Conservation (phyloP, 2,113 vertebrate genomes). For the Microcebus lehilahytsara region DNA sequence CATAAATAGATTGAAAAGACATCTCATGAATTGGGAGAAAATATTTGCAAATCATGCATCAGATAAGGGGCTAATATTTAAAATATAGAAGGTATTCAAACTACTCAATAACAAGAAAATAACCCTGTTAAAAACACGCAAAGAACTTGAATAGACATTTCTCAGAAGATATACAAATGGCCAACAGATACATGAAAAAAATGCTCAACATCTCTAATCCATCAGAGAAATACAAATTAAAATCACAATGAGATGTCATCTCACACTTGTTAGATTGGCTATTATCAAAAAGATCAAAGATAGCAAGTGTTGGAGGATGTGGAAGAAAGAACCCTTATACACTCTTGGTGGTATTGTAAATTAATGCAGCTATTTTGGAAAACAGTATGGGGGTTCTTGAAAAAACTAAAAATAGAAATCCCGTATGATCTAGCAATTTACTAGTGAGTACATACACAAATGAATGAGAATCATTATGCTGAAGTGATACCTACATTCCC, state of each 20-base stretch:
- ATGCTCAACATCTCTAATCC: not conserved
- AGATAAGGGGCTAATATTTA: not conserved
- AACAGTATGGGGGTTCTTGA: too few relatives aligned
- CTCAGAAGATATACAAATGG: not conserved
- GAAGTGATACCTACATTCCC: too few relatives aligned
- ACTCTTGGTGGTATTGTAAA: not conserved
- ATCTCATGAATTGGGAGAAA: not conserved
- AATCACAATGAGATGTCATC: not conserved
- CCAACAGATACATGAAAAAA: not conserved
- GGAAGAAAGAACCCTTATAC: not conserved
- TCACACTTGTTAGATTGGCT: not conserved
- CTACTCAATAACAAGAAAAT: not conserved
- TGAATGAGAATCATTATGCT: too few relatives aligned
- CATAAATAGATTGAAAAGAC: not conserved
- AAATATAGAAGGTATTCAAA: not conserved
- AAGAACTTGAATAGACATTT: not conserved
- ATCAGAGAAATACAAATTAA: not conserved
- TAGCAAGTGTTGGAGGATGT: not conserved
- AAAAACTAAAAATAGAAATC: too few relatives aligned
- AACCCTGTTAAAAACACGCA: not conserved
- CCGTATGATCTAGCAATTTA: too few relatives aligned
- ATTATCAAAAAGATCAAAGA: not conserved
- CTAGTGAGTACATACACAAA: too few relatives aligned
- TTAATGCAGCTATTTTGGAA: too few relatives aligned
- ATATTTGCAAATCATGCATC: not conserved